phyloP scores from a whole-genome alignment of 2,113 vertebrate species.

The Calidris pygmaea region DNA sequence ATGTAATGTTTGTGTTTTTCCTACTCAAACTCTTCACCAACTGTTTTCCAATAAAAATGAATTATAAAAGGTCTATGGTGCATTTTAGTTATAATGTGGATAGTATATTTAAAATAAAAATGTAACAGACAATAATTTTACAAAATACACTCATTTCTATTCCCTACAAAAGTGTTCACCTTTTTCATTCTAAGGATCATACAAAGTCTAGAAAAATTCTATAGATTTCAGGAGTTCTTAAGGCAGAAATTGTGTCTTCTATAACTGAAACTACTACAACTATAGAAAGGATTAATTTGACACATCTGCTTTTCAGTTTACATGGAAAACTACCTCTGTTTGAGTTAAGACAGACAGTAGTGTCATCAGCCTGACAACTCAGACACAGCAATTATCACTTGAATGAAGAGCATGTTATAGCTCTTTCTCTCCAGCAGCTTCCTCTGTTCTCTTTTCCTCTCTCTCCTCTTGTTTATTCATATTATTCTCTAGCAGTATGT shows the following conservation, averaged over 20 bases:
- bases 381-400: not conserved
- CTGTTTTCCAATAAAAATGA: not conserved
- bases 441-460: not conserved
- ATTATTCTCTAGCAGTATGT: not conserved
- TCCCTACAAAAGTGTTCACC: not conserved
- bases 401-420: not conserved
- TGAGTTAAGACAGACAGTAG: not conserved
- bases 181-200: not conserved
- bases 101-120: not conserved
- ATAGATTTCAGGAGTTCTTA: not conserved
- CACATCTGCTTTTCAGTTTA: not conserved
- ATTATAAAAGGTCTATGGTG: not conserved
- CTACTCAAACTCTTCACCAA: not conserved
- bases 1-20: slow-evolving; percentile 1
- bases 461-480: not conserved
- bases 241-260: not conserved
- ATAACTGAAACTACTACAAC: not conserved
- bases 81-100: not conserved
- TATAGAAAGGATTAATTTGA: not conserved
- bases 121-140: not conserved
- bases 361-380: not conserved
- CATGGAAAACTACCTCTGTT: not conserved
- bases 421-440: not conserved
- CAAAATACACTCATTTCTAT: not conserved
- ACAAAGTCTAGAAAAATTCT: not conserved